Percentiles rank a stretch among this genome's conserved stretches.
phyloP scores from a whole-genome alignment of 2,113 vertebrate genomes.

The Rhabdornis inornatus region DNA sequence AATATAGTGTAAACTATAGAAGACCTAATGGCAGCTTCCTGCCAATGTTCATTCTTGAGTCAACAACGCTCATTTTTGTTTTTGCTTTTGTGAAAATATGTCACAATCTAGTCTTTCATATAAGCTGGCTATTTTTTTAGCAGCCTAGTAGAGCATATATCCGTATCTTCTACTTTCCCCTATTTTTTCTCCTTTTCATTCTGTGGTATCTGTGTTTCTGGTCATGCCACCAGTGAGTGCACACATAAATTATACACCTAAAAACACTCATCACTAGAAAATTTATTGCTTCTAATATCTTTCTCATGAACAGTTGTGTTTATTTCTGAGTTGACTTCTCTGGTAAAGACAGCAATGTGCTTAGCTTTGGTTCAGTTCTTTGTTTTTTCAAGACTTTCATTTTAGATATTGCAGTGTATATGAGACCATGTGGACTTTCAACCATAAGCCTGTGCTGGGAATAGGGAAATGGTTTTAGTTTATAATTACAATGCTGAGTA shows the following conservation, averaged over 20 bases:
- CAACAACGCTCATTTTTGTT: slow-evolving; percentile 28
- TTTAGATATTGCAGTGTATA: slow-evolving; percentile 12
- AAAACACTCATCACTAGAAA: slow-evolving; percentile 54
- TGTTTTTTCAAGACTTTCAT: slow-evolving; percentile 35
- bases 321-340: slow-evolving; percentile 53
- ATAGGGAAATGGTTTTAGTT: not conserved
- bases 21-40: slow-evolving; percentile 57
- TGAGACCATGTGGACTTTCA: not conserved
- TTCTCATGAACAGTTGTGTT: slow-evolving; percentile 59
- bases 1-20: slow-evolving; percentile 44
- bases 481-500: not conserved
- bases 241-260: slow-evolving; percentile 61
- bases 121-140: slow-evolving; percentile 25
- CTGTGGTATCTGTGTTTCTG: slow-evolving; percentile 41
- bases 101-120: slow-evolving; percentile 41
- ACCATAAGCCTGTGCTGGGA: not conserved
- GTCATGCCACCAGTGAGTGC: slow-evolving; percentile 38
- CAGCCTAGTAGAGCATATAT: not conserved
- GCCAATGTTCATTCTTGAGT: slow-evolving; percentile 37
- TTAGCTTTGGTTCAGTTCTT: slow-evolving; percentile 30
- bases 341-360: slow-evolving; percentile 7
- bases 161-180: slow-evolving; percentile 13
- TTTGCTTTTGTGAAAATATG: slow-evolving; percentile 56
- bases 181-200: slow-evolving; percentile 33
- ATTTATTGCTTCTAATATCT: slow-evolving; percentile 66